Conservation (phyloP, 2,113 vertebrate species). For the Festucalex cinctus region DNA sequence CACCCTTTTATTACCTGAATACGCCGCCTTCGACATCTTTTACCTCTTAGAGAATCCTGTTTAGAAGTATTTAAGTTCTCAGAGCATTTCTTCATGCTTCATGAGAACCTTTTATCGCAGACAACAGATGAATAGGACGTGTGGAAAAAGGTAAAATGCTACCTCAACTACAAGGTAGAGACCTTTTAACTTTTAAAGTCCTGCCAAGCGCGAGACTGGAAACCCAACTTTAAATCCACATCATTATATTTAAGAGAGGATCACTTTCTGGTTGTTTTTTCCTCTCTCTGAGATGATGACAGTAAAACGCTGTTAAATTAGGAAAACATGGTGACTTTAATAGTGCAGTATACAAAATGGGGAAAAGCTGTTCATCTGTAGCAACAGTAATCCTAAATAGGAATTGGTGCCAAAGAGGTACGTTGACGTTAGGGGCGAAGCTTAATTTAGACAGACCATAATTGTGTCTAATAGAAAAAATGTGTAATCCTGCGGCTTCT, state of each 20-base stretch:
- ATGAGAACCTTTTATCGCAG: slow-evolving; percentile 35
- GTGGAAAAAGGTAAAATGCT: slow-evolving; percentile 5
- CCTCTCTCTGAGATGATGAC: slow-evolving; percentile 24
- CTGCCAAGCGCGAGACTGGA: slow-evolving; percentile 10
- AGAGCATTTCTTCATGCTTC: slow-evolving; percentile 40
- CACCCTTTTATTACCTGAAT: slow-evolving; percentile 64
- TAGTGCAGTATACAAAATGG: slow-evolving; percentile 19
- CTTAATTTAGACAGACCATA: neutral
- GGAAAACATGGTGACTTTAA: slow-evolving; percentile 3
- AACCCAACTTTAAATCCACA: slow-evolving; percentile 13
- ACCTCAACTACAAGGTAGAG: slow-evolving; percentile 8
- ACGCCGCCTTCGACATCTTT: slow-evolving; percentile 47
- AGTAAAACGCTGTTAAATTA: slow-evolving; percentile 38
- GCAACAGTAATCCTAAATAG: neutral
- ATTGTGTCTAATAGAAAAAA: too few species aligned
- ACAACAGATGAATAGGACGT: slow-evolving; percentile 50
- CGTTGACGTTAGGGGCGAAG: neutral
- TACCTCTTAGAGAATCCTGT: slow-evolving; percentile 48
- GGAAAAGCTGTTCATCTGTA: slow-evolving; percentile 28
- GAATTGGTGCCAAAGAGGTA: neutral
- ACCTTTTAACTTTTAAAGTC: slow-evolving; percentile 28
- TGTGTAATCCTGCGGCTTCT: too few species aligned
- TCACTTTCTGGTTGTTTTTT: slow-evolving; percentile 15
- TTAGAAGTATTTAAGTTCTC: slow-evolving; percentile 35
- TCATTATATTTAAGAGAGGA: slow-evolving; percentile 36